phyloP scores from a whole-genome alignment of 1,140 invertebrate species.

The Heliconius congener region DNA sequence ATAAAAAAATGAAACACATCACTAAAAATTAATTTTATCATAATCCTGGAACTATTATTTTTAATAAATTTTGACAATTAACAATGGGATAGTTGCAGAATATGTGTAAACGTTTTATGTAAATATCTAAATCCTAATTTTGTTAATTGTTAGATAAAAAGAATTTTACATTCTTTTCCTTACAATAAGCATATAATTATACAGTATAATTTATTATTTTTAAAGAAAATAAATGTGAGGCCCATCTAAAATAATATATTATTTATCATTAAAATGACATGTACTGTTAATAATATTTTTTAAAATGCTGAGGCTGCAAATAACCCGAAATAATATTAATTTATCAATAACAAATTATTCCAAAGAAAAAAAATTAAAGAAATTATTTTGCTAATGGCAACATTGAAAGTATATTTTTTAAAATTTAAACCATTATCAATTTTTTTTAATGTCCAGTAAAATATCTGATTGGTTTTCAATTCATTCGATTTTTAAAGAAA shows the following conservation, averaged over 20 bases:
- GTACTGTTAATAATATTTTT: neutral
- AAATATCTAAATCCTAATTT: neutral
- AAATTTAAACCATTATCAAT: neutral
- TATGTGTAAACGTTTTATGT: neutral
- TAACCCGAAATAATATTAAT: neutral
- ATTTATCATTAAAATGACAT: neutral
- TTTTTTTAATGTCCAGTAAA: too few relatives aligned
- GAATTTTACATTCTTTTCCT: neutral
- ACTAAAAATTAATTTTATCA: neutral
- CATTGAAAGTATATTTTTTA: neutral
- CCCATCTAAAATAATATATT: neutral
- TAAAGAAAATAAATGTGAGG: neutral
- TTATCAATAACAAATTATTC: neutral
- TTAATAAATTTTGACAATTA: neutral
- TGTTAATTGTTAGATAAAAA: neutral
- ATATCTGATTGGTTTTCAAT: too few relatives aligned
- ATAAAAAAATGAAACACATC: neutral
- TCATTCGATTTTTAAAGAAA: too few relatives aligned
- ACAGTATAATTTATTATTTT: conserved; percentile 3
- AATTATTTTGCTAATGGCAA: neutral
- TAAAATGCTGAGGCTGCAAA: neutral
- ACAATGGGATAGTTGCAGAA: neutral
- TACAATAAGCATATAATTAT: neutral
- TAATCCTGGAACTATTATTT: neutral
- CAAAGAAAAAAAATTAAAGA: neutral